A percentile compares a stretch with the other conserved stretches of the same genome.
Evolutionary conservation across 1,140 invertebrate genomes (phyloP).

Genomic region (Drosophila parvula): DNA sequence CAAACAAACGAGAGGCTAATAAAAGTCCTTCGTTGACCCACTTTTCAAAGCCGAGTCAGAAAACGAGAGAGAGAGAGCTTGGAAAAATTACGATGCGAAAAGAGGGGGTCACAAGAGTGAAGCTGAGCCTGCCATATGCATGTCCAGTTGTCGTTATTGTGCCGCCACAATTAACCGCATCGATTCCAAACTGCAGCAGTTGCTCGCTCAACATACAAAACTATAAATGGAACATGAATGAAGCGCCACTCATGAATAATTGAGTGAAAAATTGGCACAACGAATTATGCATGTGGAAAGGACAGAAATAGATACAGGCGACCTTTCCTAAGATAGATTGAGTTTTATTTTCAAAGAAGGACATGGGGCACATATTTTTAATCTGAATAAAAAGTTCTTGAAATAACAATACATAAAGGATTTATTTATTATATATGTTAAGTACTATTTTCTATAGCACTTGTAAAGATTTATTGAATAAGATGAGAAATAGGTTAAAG

Average conservation of each 20-base stretch:
- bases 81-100: slow-evolving; percentile 11
- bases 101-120: slow-evolving; percentile 3
- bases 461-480: neutral
- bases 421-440: neutral
- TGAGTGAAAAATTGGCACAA: slow-evolving; percentile 64
- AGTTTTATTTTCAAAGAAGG: neutral
- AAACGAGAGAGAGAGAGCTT: slow-evolving; percentile 38
- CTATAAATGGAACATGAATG: slow-evolving; percentile 29
- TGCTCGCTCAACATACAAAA: neutral
- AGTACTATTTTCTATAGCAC: neutral
- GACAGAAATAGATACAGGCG: slow-evolving; percentile 10
- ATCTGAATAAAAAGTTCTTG: neutral
- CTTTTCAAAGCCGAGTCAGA: slow-evolving; percentile 40
- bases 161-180: slow-evolving; percentile 48
- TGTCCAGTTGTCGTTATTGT: slow-evolving; percentile 41
- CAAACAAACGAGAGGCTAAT: slow-evolving; percentile 55
- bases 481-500: neutral
- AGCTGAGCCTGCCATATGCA: slow-evolving; percentile 22
- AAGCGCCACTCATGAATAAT: slow-evolving; percentile 57
- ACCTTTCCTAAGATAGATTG: neutral
- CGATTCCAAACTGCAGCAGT: slow-evolving; percentile 34
- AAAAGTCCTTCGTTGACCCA: slow-evolving; percentile 75
- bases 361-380: neutral
- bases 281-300: slow-evolving; percentile 31
- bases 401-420: neutral